phyloP scores from a whole-genome alignment of 2,113 vertebrate species.

The Rhabdornis inornatus region DNA sequence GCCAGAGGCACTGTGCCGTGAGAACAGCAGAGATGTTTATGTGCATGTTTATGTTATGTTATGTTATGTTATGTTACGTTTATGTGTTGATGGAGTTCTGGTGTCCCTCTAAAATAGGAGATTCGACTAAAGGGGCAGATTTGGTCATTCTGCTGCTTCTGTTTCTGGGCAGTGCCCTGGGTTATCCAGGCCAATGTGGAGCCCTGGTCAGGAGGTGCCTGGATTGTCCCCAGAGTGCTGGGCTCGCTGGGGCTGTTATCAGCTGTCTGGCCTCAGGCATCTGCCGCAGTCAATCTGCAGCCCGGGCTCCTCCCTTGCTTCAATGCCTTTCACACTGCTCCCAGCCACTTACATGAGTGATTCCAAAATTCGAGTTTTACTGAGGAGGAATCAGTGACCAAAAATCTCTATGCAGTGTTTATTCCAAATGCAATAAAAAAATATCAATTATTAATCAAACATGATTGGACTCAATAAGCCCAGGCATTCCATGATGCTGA shows the following conservation, averaged over 20 bases:
- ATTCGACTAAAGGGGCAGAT: not conserved
- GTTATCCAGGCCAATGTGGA: not conserved
- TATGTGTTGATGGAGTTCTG: not conserved
- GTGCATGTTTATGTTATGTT: not conserved
- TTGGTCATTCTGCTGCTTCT: not conserved
- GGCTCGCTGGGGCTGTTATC: not conserved
- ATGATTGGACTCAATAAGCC: not conserved
- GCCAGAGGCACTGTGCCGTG: not conserved
- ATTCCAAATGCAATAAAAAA: not conserved
- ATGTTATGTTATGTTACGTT: no score
- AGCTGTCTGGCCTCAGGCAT: not conserved
- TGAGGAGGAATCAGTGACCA: not conserved
- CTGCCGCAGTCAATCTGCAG: not conserved
- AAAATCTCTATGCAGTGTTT: not conserved
- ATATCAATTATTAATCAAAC: not conserved
- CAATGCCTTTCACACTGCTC: not conserved
- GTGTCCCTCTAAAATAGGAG: not conserved
- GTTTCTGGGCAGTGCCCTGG: not conserved
- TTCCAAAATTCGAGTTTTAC: not conserved
- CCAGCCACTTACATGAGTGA: not conserved
- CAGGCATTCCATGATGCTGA: accelerated
- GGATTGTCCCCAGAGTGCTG: not conserved
- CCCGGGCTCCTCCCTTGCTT: not conserved
- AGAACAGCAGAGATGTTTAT: not conserved
- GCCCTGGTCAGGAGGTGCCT: not conserved